phyloP scores from a whole-genome alignment of 1,140 invertebrate genomes.

The Andricus grossulariae region DNA sequence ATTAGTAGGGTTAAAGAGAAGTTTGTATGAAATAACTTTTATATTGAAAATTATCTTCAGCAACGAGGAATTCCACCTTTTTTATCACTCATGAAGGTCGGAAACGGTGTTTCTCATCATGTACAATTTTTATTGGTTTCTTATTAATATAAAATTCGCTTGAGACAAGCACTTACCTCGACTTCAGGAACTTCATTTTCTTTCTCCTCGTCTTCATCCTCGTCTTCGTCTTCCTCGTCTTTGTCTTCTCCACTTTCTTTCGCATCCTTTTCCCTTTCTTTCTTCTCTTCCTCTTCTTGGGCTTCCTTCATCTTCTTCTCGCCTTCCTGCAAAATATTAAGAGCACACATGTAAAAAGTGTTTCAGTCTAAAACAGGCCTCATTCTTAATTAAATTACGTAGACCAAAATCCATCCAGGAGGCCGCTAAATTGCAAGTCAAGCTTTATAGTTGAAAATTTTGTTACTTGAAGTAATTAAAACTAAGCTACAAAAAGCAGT shows the following conservation, averaged over 20 bases:
- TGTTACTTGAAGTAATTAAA: too few species aligned
- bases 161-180: constrained; percentile 67
- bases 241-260: constrained; percentile 73
- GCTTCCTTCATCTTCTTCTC: constrained; percentile 78
- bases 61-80: constrained; percentile 67
- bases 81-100: constrained; percentile 72
- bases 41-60: constrained; percentile 51
- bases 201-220: constrained; percentile 73
- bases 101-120: constrained; percentile 66
- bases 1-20: constrained; percentile 31
- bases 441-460: too few species aligned
- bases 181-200: constrained; percentile 69
- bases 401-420: too few species aligned
- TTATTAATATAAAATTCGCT: constrained; percentile 35
- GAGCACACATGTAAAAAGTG: not conserved
- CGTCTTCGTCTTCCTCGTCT: constrained; percentile 78
- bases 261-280: constrained; percentile 76
- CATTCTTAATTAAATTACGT: not conserved
- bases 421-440: too few species aligned
- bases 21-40: not conserved
- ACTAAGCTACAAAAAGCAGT: too few species aligned
- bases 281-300: constrained; percentile 79
- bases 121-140: constrained; percentile 44
- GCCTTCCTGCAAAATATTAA: constrained; percentile 68
- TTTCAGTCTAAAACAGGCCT: not conserved